Conservation (phyloP, 2,797 vertebrate genomes). For the Centroberyx gerrardi region DNA sequence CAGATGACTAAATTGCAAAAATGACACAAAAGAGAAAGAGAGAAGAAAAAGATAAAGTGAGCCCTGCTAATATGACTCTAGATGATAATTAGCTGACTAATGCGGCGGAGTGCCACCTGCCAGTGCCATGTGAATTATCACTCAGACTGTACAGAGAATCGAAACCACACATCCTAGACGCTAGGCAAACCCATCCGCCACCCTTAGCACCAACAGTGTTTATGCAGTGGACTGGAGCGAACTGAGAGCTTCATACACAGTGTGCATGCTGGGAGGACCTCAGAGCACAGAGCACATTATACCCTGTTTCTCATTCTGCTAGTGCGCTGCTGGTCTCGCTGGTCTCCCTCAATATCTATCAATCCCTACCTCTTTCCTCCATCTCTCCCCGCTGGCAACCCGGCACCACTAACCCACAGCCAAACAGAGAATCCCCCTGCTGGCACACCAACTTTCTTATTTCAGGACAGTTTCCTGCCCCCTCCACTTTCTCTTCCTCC, state of each 20-base stretch:
- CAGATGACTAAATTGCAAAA: slow-evolving; percentile 34
- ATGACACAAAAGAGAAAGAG: slow-evolving; percentile 25
- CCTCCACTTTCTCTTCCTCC: slow-evolving; percentile 26
- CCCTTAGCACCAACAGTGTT: slow-evolving; percentile 1
- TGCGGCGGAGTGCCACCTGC: slow-evolving; percentile 63
- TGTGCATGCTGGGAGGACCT: slow-evolving; percentile 34
- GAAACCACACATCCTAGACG: slow-evolving; percentile 20
- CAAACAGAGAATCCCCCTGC: slow-evolving; percentile 40
- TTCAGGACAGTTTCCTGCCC: slow-evolving; percentile 48
- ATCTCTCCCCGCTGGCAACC: slow-evolving; percentile 47
- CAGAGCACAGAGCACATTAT: slow-evolving; percentile 34
- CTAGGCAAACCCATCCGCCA: neutral
- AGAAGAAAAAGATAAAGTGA: slow-evolving; percentile 2
- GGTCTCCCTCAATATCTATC: slow-evolving; percentile 49
- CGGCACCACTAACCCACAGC: slow-evolving; percentile 42
- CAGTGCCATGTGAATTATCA: slow-evolving; percentile 54
- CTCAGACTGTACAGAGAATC: slow-evolving; percentile 27
- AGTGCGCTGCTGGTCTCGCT: slow-evolving; percentile 26
- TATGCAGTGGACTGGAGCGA: slow-evolving; percentile 37
- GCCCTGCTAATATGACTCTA: slow-evolving; percentile 44
- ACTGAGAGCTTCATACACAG: slow-evolving; percentile 30
- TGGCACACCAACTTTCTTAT: slow-evolving; percentile 52
- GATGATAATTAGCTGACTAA: slow-evolving; percentile 67
- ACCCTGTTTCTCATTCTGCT: slow-evolving; percentile 69
- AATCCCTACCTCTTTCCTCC: slow-evolving; percentile 51